Conservation (phyloP, 2,888 invertebrate species). For the Drosophila paranaensis region DNA sequence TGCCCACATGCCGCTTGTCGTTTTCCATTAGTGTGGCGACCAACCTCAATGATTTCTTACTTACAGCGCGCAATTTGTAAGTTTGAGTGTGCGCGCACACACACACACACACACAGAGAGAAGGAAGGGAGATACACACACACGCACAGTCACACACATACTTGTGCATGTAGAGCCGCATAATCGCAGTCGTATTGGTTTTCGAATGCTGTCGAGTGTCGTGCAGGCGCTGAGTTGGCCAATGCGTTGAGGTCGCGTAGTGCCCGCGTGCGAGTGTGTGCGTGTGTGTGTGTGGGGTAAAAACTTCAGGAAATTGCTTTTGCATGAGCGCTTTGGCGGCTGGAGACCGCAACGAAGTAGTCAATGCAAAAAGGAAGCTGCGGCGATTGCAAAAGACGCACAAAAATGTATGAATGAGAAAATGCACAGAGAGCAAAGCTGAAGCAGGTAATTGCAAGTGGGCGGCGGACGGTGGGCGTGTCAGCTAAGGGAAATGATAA, state of each 20-base stretch:
- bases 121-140: slow-evolving; percentile 17
- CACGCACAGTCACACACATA: slow-evolving; percentile 10
- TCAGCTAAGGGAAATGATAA: slow-evolving; percentile 24
- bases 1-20: slow-evolving; percentile 78
- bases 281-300: slow-evolving; percentile 44
- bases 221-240: slow-evolving; percentile 47
- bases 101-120: slow-evolving; percentile 25
- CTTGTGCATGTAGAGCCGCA: slow-evolving; percentile 39
- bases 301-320: slow-evolving; percentile 81
- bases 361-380: slow-evolving; percentile 66
- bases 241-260: slow-evolving; percentile 61
- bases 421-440: neutral
- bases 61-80: slow-evolving; percentile 70
- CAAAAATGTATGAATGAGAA: slow-evolving; percentile 31
- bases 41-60: slow-evolving; percentile 81
- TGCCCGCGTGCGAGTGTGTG: slow-evolving; percentile 6
- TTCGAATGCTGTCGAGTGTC: slow-evolving; percentile 62
- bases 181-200: slow-evolving; percentile 75
- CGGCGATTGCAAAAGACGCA: slow-evolving; percentile 66
- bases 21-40: slow-evolving; percentile 77
- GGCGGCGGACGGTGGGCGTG: neutral
- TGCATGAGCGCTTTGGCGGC: slow-evolving; percentile 71
- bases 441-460: slow-evolving; percentile 23
- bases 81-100: slow-evolving; percentile 55
- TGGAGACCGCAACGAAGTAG: slow-evolving; percentile 42